Base-by-base conservation (phyloP, 2,797 vertebrate genomes). In the Sebastolobus alascanus region DNA sequence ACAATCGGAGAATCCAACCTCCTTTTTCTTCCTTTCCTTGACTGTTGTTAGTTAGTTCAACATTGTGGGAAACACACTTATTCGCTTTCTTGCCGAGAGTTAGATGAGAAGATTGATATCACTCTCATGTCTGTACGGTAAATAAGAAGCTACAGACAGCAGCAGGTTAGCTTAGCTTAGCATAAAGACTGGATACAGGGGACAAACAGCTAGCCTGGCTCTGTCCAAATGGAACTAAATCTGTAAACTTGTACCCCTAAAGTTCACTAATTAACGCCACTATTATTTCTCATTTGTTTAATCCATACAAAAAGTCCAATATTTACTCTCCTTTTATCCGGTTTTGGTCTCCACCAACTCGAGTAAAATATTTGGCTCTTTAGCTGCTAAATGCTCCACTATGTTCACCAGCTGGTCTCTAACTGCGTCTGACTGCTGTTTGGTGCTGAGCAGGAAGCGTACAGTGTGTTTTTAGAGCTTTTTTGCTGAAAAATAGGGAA, bases 211-310 rank as follows among this genome's bases (percentile, higher is more conserved):
- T 46, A 69, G 43, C 27, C 2, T 31, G 27, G 12, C 13, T 54
- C 35, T 35, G n/a, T 69, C 46, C 13, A 56, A 75, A 73, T 64
- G 50, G 7, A 59, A 67, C 29, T 33, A 68, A 66, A 27, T 59
- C 61, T 72, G 68, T 18, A 60, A 25, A 4, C 13, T 13, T 60
- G 31, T n/a, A 50, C 46, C 46, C 46, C 13, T 8, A 31, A 59
- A 59, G 14, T 16, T 59, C 13, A 7, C 56, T 18, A 59, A 67
- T 67, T 35, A 63, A 52, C 18, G 33, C 35, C 5, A 35, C 8
- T 35, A 35, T 12, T 14, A 25, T 25, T 14, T 29, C 13, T 58
- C 3, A 10, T 20, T 60, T 59, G 29, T 20, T 60, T 60, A 16
- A 58, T 29, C 22, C 35, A 8, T 35, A 9, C 8, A 35, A 35